phyloP scores from a whole-genome alignment of 2,113 vertebrate species.

The Neoarius graeffei region DNA sequence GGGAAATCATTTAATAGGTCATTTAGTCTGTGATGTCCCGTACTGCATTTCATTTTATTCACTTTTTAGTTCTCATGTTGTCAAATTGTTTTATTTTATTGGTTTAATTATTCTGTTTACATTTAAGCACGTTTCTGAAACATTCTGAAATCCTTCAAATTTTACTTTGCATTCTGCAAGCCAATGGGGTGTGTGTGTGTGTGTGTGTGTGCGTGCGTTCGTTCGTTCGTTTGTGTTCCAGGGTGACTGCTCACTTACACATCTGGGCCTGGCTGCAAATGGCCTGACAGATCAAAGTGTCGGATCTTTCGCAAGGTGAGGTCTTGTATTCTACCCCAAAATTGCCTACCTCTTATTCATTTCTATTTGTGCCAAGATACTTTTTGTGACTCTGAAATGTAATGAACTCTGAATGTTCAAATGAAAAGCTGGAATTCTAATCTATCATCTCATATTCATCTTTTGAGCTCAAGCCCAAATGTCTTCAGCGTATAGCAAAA shows the following conservation, averaged over 20 bases:
- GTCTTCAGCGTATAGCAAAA: background rate
- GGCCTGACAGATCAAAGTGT: constrained; percentile 69
- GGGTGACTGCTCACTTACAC: constrained; percentile 72
- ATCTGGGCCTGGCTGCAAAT: constrained; percentile 75
- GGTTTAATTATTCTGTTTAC: background rate
- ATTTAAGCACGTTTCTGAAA: background rate
- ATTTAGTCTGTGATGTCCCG: background rate
- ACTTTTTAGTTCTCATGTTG: background rate
- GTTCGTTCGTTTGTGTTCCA: constrained; percentile 36
- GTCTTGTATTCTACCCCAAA: background rate
- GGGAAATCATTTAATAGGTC: background rate
- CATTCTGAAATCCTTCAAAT: background rate
- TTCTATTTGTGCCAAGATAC: background rate
- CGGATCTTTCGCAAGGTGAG: constrained; percentile 70
- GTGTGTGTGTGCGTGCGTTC: background rate
- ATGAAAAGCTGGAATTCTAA: no score
- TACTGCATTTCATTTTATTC: background rate
- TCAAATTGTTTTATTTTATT: background rate
- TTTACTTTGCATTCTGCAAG: background rate
- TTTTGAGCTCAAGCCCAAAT: background rate
- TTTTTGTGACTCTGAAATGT: background rate
- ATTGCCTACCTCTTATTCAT: background rate
- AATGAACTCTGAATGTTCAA: background rate
- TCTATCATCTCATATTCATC: no score
- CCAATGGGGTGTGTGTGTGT: background rate